Percentiles rank a stretch among this genome's conserved stretches.
phyloP scores from a whole-genome alignment of 2,888 invertebrate species.

The Amphipyra berbera region DNA sequence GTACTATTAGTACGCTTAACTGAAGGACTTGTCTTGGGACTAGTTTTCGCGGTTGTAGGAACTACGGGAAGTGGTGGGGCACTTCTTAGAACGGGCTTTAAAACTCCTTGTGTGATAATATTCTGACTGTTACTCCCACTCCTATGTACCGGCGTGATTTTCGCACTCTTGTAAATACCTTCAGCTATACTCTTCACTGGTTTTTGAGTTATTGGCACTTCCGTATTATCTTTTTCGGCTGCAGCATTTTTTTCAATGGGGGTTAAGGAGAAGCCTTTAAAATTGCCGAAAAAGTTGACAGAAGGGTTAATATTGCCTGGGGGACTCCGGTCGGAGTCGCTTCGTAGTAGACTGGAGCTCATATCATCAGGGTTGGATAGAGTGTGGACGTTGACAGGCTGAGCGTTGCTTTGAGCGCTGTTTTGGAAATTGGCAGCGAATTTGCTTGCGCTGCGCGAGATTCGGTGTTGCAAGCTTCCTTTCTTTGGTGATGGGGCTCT shows the following conservation, averaged over 20 bases:
- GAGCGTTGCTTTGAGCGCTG: constrained; percentile 74
- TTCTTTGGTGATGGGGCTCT: constrained; percentile 86
- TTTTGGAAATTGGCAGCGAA: constrained; percentile 86
- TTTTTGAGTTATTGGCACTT: constrained; percentile 44
- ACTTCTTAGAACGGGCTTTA: constrained; percentile 87
- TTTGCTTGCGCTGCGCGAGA: constrained; percentile 85
- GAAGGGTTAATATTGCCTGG: constrained; percentile 84
- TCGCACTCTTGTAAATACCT: constrained; percentile 84
- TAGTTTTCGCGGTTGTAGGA: constrained; percentile 75
- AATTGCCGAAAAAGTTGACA: constrained; percentile 94
- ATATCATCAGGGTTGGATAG: constrained; percentile 92
- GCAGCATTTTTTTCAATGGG: constrained; percentile 88
- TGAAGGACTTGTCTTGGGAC: constrained; percentile 79
- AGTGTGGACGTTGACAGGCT: constrained; percentile 85
- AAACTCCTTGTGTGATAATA: constrained; percentile 74
- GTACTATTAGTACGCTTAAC: constrained; percentile 82
- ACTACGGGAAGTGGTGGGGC: constrained; percentile 92
- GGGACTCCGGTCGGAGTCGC: constrained; percentile 86
- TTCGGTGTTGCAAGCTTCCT: constrained; percentile 81
- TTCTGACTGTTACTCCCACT: constrained; percentile 81
- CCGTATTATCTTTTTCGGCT: constrained; percentile 51
- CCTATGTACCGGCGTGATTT: constrained; percentile 87
- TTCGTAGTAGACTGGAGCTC: constrained; percentile 92
- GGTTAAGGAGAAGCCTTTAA: constrained; percentile 95
- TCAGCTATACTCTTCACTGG: constrained; percentile 55